Conservation (phyloP, 2,113 vertebrate species). For the Hippocampus mohnikei region DNA sequence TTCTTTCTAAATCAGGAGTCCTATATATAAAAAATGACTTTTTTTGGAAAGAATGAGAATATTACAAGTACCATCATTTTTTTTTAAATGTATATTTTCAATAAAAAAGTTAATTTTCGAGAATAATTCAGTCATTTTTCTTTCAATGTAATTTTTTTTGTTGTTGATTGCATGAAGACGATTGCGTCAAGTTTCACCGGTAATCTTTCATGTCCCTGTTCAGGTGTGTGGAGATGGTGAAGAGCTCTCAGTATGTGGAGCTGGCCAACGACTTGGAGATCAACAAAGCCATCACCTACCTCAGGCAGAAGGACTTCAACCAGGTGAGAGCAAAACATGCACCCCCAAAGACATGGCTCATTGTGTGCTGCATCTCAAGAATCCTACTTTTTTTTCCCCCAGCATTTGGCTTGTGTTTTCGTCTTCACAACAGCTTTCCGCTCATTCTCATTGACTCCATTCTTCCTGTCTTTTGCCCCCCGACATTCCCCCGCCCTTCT, state of each 20-base stretch:
- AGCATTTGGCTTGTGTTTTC: background rate
- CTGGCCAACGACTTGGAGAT: constrained; percentile 96
- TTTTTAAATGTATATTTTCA: too few relatives aligned
- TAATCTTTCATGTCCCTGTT: background rate
- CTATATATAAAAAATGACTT: too few relatives aligned
- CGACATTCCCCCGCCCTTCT: constrained; percentile 13
- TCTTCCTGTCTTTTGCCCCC: constrained; percentile 52
- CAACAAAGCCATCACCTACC: constrained; percentile 96
- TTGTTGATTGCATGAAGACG: background rate
- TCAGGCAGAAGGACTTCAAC: constrained; percentile 90
- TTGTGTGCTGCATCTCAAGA: background rate
- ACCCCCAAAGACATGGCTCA: background rate
- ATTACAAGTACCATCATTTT: too few relatives aligned
- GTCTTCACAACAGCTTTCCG: constrained; percentile 9
- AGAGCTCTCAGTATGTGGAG: constrained; percentile 90
- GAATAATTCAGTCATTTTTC: too few relatives aligned
- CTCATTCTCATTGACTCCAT: constrained; percentile 55
- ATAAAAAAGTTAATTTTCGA: too few relatives aligned
- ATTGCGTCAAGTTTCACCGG: background rate
- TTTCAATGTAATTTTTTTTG: too few relatives aligned
- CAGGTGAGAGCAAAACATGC: constrained; percentile 74
- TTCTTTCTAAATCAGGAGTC: too few relatives aligned
- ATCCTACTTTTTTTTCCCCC: background rate
- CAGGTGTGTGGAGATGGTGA: constrained; percentile 96
- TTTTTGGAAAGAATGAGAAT: too few relatives aligned